Evolutionary conservation across 1,140 invertebrate species (phyloP), one percentile per base, ranked within the genome.

Genomic region (Goniozus legneri): DNA sequence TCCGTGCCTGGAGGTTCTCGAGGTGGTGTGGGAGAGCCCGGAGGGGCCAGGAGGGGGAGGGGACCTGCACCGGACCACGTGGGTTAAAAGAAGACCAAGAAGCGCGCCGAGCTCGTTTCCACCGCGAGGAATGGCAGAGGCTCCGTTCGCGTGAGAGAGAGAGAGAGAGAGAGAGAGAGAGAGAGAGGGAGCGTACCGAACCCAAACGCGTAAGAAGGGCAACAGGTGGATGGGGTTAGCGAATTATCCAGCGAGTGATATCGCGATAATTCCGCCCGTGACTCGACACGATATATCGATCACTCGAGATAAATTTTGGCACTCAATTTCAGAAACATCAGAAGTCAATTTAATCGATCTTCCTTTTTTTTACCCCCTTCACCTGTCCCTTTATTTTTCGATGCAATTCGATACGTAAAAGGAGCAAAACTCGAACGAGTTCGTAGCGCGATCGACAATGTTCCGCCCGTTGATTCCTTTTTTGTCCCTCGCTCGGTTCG

Each of bases 211-310:
- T 70, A 73, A 73, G 71, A 69, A 65, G 62, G 69, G 71, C 73
- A 75, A 73, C 73, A 75, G 70, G 71, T 74, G 72, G 72, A 73
- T 68, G 70, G 69, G 61, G 67, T 71, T 75, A 75, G 67, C 65
- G 61, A 68, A 65, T 73, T 73, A 71, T 71, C 70, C 66, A 54
- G 67, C 67, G 53, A 59, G 56, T 58, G 57, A 58, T 58, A 58
- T 58, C 57, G 56, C 38, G 56, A 55, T 59, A 54, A 58, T 50
- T 58, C 56, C 14, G 46, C 44, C 37, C n/a, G n/a, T n/a, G n/a
- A n/a, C n/a, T n/a, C n/a, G n/a, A n/a, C n/a, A n/a, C n/a, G n/a
- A n/a, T n/a, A n/a, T n/a, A n/a, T n/a, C n/a, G n/a, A n/a, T n/a
- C n/a, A n/a, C n/a, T n/a, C n/a, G n/a, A n/a, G n/a, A n/a, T n/a